Evolutionary conservation across 2,113 vertebrate genomes (phyloP).

Genomic region (Macquaria ambigua): DNA sequence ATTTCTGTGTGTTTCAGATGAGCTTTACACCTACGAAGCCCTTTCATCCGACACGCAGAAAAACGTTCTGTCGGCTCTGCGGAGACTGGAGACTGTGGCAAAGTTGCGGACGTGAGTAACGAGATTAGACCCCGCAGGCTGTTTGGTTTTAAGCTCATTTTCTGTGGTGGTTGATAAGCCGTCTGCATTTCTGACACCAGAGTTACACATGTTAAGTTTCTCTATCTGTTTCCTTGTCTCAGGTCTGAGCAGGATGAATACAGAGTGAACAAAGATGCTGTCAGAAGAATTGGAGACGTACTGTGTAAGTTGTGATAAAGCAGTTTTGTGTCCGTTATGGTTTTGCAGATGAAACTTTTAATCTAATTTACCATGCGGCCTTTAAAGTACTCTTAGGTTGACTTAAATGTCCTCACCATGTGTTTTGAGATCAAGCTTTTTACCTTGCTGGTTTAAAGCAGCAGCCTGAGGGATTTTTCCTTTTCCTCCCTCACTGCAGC

Average conservation of each 20-base stretch:
- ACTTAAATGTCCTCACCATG: not conserved
- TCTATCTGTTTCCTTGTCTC: slow-evolving; percentile 17
- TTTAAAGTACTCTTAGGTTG: not conserved
- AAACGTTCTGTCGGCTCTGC: slow-evolving; percentile 88
- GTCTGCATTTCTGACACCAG: slow-evolving; percentile 8
- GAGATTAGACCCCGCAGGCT: slow-evolving; percentile 30
- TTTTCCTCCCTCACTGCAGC: slow-evolving; percentile 57
- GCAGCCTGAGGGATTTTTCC: slow-evolving; percentile 2
- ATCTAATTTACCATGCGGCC: not conserved
- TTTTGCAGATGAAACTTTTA: too few species aligned
- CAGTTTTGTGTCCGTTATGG: not conserved
- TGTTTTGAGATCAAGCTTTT: not conserved
- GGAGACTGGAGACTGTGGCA: slow-evolving; percentile 83
- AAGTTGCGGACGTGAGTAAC: slow-evolving; percentile 88
- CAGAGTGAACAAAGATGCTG: slow-evolving; percentile 73
- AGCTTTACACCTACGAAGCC: slow-evolving; percentile 87
- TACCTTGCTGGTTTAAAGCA: not conserved
- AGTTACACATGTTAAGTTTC: not conserved
- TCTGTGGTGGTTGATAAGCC: slow-evolving; percentile 21
- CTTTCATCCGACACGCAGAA: slow-evolving; percentile 94
- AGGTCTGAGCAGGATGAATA: slow-evolving; percentile 78
- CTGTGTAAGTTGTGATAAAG: slow-evolving; percentile 72
- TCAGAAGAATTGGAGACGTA: slow-evolving; percentile 71
- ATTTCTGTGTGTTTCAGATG: slow-evolving; percentile 77
- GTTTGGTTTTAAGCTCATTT: slow-evolving; percentile 66